Evolutionary conservation across 2,888 invertebrate species (phyloP).

Genomic region (Drosophila melanosoma): DNA sequence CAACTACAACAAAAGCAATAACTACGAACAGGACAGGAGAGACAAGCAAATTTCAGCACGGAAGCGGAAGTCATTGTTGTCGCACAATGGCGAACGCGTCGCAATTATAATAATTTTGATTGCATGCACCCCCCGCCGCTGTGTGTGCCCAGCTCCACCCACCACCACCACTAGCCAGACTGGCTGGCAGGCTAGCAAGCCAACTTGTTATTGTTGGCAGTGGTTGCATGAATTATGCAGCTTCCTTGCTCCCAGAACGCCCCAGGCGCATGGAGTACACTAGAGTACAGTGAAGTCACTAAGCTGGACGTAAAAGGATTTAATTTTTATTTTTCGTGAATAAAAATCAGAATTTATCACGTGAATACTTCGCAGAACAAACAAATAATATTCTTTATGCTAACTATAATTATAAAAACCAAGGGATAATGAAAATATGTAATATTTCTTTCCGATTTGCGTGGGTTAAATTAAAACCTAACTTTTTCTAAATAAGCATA

Average conservation of each 20-base stretch:
- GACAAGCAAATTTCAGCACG: slow-evolving; percentile 77
- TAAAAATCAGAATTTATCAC: slow-evolving; percentile 3
- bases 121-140: slow-evolving; percentile 51
- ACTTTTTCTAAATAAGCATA: neutral
- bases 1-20: slow-evolving; percentile 12
- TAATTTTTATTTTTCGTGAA: neutral
- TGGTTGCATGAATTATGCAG: slow-evolving; percentile 68
- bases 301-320: neutral
- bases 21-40: slow-evolving; percentile 33
- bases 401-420: neutral
- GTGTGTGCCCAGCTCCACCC: neutral
- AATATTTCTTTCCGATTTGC: neutral
- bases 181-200: neutral
- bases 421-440: neutral
- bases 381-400: neutral
- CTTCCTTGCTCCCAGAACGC: slow-evolving; percentile 23
- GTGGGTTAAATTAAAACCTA: neutral
- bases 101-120: slow-evolving; percentile 83
- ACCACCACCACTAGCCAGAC: neutral
- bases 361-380: neutral
- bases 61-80: slow-evolving; percentile 83
- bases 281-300: neutral
- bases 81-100: slow-evolving; percentile 81
- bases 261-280: neutral
- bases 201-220: slow-evolving; percentile 64